Percentiles rank a stretch among this genome's conserved stretches.
Conservation (phyloP, 2,888 invertebrate species). For the Agrotis puta region DNA sequence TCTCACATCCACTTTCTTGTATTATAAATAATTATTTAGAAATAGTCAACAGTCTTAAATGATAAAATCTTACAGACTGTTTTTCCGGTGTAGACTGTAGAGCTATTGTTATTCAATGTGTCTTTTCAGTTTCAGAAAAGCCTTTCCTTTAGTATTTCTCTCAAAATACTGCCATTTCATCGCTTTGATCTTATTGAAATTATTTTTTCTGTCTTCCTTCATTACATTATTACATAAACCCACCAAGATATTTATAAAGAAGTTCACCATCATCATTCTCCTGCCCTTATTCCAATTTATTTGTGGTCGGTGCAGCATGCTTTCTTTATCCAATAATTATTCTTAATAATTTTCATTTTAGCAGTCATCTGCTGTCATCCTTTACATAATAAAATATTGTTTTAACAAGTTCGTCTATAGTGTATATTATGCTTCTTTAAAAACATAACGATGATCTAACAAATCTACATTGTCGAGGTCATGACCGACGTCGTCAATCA, state of each 20-base stretch:
- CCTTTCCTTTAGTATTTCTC: background rate
- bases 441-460: conserved; percentile 39
- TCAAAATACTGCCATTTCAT: background rate
- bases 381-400: too few species aligned
- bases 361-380: too few species aligned
- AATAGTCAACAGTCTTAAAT: background rate
- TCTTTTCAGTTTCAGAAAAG: conserved; percentile 1
- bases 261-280: too few species aligned
- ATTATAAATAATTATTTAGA: background rate
- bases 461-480: conserved; percentile 49
- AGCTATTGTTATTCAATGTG: background rate
- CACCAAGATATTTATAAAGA: too few species aligned
- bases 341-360: too few species aligned
- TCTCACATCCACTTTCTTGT: background rate
- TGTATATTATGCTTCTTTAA: background rate
- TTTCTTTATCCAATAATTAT: too few species aligned
- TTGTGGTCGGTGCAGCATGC: too few species aligned
- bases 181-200: background rate
- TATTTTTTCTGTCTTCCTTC: too few species aligned
- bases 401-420: too few species aligned
- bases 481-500: conserved; percentile 29
- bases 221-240: too few species aligned
- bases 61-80: background rate
- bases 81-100: background rate
- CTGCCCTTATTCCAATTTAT: too few species aligned